These are phyloP conservation scores for Nineta flava DNA, from an alignment of 2,888 invertebrate species.

Conservation along the genomic window DNA sequence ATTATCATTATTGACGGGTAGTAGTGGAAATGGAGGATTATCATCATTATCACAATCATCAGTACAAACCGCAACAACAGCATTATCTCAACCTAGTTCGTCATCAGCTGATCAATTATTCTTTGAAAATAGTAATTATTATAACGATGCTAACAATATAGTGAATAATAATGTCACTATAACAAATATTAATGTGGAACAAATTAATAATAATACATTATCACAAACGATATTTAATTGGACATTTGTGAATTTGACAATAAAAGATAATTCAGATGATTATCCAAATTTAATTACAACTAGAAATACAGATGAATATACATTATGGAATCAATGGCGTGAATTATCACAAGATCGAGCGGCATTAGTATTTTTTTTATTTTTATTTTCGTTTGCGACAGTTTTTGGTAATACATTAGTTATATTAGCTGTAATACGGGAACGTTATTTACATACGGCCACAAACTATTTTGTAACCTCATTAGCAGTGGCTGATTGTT, in stretches of 20 bases:
- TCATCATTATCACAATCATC: too few relatives aligned
- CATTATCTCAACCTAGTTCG: too few relatives aligned
- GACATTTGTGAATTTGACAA: background rate
- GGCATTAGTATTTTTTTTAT: slow-evolving; percentile 61
- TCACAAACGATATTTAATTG: background rate
- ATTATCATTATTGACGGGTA: too few relatives aligned
- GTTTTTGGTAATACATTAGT: slow-evolving; percentile 92
- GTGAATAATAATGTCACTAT: background rate
- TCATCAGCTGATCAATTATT: background rate
- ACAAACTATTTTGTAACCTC: slow-evolving; percentile 97
- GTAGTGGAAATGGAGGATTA: too few relatives aligned
- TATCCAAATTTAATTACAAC: background rate
- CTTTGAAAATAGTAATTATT: background rate
- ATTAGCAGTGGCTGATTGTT: slow-evolving; percentile 87
- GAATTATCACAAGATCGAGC: slow-evolving; percentile 52
- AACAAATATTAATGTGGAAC: background rate
- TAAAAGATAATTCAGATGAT: too few relatives aligned
- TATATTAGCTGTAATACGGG: slow-evolving; percentile 81
- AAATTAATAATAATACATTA: too few relatives aligned
- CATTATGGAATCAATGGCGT: slow-evolving; percentile 30
- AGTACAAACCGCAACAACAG: too few relatives aligned
- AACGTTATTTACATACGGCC: slow-evolving; percentile 87
- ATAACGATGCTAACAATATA: background rate
- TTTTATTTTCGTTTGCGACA: slow-evolving; percentile 79
- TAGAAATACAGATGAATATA: slow-evolving; percentile 15